Percentiles rank a stretch among this genome's conserved stretches.
Evolutionary conservation across 2,888 invertebrate species (phyloP).

Genomic region (Acanthosepion esculentum): DNA sequence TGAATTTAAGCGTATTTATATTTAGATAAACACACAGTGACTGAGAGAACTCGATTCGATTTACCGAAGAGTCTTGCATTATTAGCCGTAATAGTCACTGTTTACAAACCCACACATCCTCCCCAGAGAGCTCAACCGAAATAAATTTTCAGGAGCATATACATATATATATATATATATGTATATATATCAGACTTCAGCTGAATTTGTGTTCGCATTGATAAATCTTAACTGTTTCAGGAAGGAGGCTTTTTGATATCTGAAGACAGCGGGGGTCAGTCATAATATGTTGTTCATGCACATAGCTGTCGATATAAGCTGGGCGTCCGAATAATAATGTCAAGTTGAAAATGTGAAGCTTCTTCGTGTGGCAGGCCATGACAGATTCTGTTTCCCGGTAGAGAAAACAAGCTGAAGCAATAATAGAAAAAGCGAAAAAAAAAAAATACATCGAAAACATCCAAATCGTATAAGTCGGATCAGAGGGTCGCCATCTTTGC

Average conservation of each 20-base stretch:
- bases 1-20: no score
- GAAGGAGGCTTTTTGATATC: neutral
- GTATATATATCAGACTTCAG: no score
- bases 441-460: neutral
- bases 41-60: no score
- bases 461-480: neutral
- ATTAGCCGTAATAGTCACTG: no score
- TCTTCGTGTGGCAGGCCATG: neutral
- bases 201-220: no score
- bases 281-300: neutral
- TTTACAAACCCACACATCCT: no score
- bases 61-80: no score
- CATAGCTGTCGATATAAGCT: neutral
- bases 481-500: conserved; percentile 33
- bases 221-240: neutral
- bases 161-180: no score
- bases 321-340: neutral
- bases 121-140: no score
- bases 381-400: neutral
- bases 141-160: no score
- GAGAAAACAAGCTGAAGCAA: neutral
- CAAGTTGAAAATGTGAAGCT: neutral
- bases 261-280: neutral
- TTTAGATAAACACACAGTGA: no score
- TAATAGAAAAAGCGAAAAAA: neutral